A percentile compares a stretch with the other conserved stretches of the same genome.
These are phyloP conservation scores for Hemibagrus wyckioides DNA, from an alignment of 2,113 vertebrate genomes.

Conservation along the genomic window DNA sequence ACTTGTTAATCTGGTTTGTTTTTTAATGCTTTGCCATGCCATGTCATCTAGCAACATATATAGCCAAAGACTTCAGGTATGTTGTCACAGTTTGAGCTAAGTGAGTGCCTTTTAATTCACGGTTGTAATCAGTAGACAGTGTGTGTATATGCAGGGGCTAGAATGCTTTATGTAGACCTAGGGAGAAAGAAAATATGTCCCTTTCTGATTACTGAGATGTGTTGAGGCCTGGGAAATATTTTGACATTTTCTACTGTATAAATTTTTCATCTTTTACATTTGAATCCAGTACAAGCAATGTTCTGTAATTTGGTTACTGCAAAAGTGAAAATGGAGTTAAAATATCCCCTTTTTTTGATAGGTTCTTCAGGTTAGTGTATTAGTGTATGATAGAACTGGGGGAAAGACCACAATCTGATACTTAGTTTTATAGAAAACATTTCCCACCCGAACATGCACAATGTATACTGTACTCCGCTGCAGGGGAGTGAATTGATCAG, in stretches of 20 bases:
- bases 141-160: slow-evolving; percentile 22
- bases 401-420: background rate
- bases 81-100: slow-evolving; percentile 2
- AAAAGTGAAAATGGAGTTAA: background rate
- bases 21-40: background rate
- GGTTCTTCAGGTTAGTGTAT: background rate
- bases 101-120: slow-evolving; percentile 45
- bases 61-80: slow-evolving; percentile 27
- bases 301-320: background rate
- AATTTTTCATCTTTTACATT: background rate
- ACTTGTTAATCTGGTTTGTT: background rate
- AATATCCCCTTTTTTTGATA: background rate
- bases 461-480: slow-evolving; percentile 1
- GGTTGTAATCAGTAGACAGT: slow-evolving; percentile 8
- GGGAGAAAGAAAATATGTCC: background rate
- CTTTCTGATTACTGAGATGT: background rate
- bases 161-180: slow-evolving; percentile 25
- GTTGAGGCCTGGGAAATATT: background rate
- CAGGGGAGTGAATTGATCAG: background rate
- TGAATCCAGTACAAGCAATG: background rate
- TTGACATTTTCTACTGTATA: background rate
- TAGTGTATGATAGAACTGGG: background rate
- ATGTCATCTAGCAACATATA: background rate
- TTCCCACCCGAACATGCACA: no score
- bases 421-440: no score